phyloP scores from a whole-genome alignment of 2,113 vertebrate species.

The Spea multiplicata region DNA sequence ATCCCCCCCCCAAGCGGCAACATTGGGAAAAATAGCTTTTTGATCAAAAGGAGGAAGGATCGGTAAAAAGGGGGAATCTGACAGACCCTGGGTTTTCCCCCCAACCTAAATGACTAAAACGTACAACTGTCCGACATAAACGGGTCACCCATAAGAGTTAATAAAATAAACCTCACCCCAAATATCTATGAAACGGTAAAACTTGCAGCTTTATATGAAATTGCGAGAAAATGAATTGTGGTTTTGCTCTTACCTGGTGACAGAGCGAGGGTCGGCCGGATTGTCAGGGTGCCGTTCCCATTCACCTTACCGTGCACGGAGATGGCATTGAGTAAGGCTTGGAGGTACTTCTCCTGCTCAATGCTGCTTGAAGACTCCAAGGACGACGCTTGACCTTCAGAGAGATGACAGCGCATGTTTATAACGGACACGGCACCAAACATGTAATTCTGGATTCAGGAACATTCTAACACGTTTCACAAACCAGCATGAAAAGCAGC shows the following conservation, averaged over 20 bases:
- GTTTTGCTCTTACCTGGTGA: constrained; percentile 81
- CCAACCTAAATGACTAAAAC: no score
- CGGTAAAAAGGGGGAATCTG: no score
- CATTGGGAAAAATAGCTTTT: no score
- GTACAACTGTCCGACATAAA: constrained; percentile 51
- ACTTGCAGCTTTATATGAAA: neutral
- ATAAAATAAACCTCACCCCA: neutral
- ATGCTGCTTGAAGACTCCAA: constrained; percentile 94
- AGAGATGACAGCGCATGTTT: no score
- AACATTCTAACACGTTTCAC: no score
- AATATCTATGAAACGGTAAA: neutral
- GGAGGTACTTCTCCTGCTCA: constrained; percentile 96
- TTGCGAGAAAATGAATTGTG: neutral
- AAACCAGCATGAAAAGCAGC: no score
- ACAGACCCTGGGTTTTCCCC: no score
- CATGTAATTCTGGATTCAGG: no score
- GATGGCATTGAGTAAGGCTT: constrained; percentile 87
- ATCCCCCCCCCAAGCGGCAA: no score
- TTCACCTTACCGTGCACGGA: constrained; percentile 86
- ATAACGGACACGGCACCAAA: no score
- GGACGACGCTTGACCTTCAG: constrained; percentile 73
- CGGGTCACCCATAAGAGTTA: constrained; percentile 47
- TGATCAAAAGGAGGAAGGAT: no score
- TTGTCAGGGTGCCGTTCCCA: constrained; percentile 77
- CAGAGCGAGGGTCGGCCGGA: constrained; percentile 82